These are phyloP conservation scores for Anas capensis DNA, from an alignment of 2,797 vertebrate species.

Conservation along the genomic window DNA sequence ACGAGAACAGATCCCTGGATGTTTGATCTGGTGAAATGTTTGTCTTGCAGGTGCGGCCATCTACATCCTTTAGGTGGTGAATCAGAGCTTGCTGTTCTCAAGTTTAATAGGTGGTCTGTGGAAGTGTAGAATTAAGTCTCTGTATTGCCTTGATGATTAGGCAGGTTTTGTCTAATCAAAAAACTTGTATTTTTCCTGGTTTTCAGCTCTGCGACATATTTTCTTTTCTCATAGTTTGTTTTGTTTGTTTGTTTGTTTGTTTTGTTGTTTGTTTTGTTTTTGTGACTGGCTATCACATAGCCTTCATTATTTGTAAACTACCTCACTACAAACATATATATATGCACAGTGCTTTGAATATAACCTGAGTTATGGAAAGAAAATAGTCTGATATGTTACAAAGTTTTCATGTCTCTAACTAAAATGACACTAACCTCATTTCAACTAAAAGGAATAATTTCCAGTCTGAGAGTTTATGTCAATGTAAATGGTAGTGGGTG, in stretches of 20 bases:
- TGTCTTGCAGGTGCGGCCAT: neutral
- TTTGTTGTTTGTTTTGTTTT: neutral
- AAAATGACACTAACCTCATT: neutral
- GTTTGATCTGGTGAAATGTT: fast-evolving
- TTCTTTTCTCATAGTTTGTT: neutral
- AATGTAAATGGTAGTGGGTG: neutral
- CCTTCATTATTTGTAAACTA: neutral
- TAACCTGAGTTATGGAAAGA: neutral
- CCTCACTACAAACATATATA: neutral
- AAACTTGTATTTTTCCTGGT: neutral
- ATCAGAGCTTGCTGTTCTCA: neutral
- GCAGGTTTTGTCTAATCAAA: neutral
- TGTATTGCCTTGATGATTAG: neutral
- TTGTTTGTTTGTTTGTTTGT: too few species aligned
- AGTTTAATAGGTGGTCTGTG: neutral
- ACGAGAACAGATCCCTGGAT: neutral
- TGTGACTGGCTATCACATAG: neutral
- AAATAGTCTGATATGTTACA: neutral
- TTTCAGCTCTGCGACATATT: neutral
- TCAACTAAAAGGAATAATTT: conserved; percentile 32
- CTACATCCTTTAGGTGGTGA: neutral
- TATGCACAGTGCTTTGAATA: neutral
- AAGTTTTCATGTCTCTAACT: neutral
- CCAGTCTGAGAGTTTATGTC: neutral
- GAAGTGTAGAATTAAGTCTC: neutral